Evolutionary conservation across 2,797 vertebrate species (phyloP).

Genomic region (Buceros bicornis): DNA sequence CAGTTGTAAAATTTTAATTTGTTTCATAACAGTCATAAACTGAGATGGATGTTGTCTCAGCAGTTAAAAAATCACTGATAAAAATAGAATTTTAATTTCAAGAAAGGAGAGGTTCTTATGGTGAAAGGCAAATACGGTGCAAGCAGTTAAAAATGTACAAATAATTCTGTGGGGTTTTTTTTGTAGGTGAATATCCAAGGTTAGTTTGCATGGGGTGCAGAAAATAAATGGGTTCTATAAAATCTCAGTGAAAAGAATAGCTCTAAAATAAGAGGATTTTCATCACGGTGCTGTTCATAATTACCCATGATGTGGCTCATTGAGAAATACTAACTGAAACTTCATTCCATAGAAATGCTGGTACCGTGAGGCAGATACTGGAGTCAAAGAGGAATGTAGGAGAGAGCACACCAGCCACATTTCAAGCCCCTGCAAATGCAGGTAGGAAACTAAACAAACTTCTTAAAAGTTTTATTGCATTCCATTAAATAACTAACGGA

Average conservation of each 20-base stretch:
- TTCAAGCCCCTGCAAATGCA: constrained; percentile 77
- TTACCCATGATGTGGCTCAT: not conserved
- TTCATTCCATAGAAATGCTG: constrained; percentile 74
- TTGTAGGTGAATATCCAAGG: not conserved
- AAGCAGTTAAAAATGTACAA: not conserved
- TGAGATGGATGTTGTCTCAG: not conserved
- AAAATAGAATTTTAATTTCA: not conserved
- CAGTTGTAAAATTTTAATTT: not conserved
- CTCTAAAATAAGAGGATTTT: not conserved
- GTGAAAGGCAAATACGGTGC: not conserved
- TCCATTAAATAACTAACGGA: not conserved
- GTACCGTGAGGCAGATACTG: constrained; percentile 84
- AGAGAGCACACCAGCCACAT: constrained; percentile 71
- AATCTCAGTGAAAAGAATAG: not conserved
- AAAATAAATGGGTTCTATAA: not conserved
- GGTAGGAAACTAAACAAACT: constrained; percentile 63
- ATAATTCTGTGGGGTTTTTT: not conserved
- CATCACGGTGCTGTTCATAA: not conserved
- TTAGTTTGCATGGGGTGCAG: not conserved
- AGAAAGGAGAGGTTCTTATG: not conserved
- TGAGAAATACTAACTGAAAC: constrained; percentile 8
- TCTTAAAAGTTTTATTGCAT: not conserved
- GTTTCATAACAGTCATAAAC: not conserved
- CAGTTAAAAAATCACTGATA: not conserved
- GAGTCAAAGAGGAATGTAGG: constrained; percentile 82